Evolutionary conservation across 2,888 invertebrate genomes (phyloP).

Genomic region (Pantelozetes paolii): DNA sequence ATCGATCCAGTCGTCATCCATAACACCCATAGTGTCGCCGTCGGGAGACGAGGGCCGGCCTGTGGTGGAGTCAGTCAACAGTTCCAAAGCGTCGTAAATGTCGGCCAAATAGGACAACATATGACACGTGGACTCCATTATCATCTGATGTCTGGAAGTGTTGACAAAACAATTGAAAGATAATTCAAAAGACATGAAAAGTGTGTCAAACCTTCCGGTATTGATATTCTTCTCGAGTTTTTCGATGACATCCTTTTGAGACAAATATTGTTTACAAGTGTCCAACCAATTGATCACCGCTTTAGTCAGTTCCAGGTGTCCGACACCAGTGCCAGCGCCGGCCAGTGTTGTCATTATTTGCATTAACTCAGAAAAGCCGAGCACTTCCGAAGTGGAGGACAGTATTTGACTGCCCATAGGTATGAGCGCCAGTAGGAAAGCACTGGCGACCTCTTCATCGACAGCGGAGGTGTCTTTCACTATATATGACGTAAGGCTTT

Average conservation of each 20-base stretch:
- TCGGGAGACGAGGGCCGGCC: conserved; percentile 24
- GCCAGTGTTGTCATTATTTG: conserved; percentile 75
- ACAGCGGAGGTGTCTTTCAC: conserved; percentile 55
- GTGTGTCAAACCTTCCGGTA: conserved; percentile 52
- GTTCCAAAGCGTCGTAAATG: conserved; percentile 60
- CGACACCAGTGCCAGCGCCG: conserved; percentile 73
- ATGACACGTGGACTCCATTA: conserved; percentile 64
- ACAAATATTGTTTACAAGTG: conserved; percentile 58
- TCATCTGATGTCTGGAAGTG: conserved; percentile 49
- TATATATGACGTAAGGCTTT: conserved; percentile 67
- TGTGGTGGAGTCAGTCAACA: conserved; percentile 46
- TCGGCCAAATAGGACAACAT: conserved; percentile 79
- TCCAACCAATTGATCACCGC: conserved; percentile 74
- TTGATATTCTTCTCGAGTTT: conserved; percentile 58
- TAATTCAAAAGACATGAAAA: background rate
- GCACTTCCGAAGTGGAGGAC: conserved; percentile 62
- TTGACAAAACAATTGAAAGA: background rate
- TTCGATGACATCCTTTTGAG: conserved; percentile 60
- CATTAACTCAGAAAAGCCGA: conserved; percentile 73
- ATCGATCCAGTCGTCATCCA: conserved; percentile 79
- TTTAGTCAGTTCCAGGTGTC: conserved; percentile 74
- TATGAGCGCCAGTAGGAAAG: conserved; percentile 67
- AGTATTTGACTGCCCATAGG: conserved; percentile 67
- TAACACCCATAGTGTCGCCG: conserved; percentile 46
- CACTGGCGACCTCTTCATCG: conserved; percentile 59